These are phyloP conservation scores for Peucedramus taeniatus DNA, from an alignment of 2,113 vertebrate species.

Conservation along the genomic window DNA sequence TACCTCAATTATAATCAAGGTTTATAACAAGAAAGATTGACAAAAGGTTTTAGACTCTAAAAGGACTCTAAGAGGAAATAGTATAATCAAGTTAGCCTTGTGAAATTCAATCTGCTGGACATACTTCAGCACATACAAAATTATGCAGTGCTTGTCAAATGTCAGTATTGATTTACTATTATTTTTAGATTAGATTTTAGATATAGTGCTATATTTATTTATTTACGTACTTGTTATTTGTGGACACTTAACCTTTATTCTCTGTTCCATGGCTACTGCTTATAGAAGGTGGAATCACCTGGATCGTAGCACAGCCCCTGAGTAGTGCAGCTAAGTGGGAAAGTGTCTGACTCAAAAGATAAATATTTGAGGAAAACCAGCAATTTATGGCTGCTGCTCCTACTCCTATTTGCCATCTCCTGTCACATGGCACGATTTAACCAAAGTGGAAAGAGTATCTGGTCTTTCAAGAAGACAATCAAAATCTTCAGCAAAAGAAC, in stretches of 20 bases:
- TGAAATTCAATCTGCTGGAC: background rate
- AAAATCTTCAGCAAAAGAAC: background rate
- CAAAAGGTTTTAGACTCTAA: background rate
- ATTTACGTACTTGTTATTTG: background rate
- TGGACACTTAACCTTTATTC: background rate
- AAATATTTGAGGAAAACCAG: background rate
- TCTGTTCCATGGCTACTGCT: background rate
- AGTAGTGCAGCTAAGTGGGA: background rate
- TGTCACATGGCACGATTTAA: background rate
- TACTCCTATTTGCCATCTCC: background rate
- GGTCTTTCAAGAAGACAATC: background rate
- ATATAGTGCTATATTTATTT: background rate
- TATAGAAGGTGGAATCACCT: background rate
- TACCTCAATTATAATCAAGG: background rate
- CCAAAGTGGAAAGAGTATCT: background rate
- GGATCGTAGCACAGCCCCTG: background rate
- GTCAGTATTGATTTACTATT: background rate
- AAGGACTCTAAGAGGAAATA: background rate
- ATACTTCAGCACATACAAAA: background rate
- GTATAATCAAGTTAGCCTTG: background rate
- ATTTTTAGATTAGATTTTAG: background rate
- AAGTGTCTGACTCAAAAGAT: background rate
- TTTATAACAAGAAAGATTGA: background rate
- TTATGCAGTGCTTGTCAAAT: background rate
- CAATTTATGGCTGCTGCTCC: background rate